These are phyloP conservation scores for Mormyrus lacerda DNA, from an alignment of 2,113 vertebrate species.

Conservation along the genomic window DNA sequence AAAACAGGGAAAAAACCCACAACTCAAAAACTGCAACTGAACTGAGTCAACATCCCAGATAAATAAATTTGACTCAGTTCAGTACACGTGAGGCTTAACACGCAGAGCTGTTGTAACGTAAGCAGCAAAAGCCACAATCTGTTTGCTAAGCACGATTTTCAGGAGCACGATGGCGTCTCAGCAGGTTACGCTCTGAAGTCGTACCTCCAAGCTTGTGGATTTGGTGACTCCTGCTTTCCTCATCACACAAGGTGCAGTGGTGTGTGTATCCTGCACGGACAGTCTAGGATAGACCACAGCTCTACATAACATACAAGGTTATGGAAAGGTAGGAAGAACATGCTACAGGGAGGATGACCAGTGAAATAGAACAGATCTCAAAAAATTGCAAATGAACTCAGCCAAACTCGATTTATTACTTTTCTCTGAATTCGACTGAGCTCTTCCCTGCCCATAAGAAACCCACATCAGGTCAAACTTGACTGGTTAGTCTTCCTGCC, in stretches of 20 bases:
- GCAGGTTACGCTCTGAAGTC: background rate
- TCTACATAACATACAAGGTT: background rate
- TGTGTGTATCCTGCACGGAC: background rate
- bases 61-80: background rate
- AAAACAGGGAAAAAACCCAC: background rate
- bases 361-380: background rate
- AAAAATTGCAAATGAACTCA: background rate
- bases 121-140: background rate
- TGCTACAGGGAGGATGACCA: background rate
- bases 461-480: background rate
- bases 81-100: background rate
- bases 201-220: background rate
- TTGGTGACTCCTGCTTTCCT: background rate
- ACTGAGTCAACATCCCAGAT: background rate
- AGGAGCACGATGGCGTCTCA: background rate
- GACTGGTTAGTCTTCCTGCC: background rate
- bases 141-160: slow-evolving; percentile 1
- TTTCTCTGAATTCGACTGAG: background rate
- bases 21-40: background rate
- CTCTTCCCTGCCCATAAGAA: background rate
- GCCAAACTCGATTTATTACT: background rate
- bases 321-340: background rate
- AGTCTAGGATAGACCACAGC: background rate
- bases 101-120: background rate
- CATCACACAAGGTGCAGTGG: background rate